Evolutionary conservation across 2,888 invertebrate genomes (phyloP), one percentile per base, ranked within the genome.

Genomic region (Polyommatus icarus): DNA sequence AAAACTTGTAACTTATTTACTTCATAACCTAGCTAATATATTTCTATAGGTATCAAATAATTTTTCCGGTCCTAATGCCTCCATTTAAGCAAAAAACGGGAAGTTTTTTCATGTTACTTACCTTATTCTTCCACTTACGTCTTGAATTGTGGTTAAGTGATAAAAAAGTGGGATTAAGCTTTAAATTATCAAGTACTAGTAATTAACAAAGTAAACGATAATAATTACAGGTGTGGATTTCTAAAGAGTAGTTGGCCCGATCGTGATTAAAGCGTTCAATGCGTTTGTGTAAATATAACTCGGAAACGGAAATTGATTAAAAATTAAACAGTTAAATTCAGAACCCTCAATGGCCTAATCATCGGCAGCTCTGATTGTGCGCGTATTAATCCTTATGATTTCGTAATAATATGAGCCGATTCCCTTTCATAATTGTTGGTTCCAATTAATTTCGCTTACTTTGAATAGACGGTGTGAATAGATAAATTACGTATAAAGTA

Each of bases 221-320:
- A 75, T 50, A 50, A 75, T 50, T 50, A 75, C 73, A 73, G 46
- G 46, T 73, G 46, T 20, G 54, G 29, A 6, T 54, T 50, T 54
- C 29, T 50, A 75, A 75, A 75, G 75, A 75, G 54, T 29, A 29
- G 29, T 29, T 24, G 46, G 46, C 20, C 54, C 50, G 5, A 50
- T 50, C 7, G 24, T 75, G 75, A 75, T 75, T 50, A 75, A 75
- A 75, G 29, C 75, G 50, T 75, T 75, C 50, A 75, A 50, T 54
- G 50, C 75, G 75, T 75, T 54, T 75, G 75, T 73, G 72, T 75
- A 54, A 75, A 75, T 54, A 75, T 54, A 50, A 75, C 46, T 54
- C 29, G 75, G 54, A 75, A 75, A 75, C 75, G 75, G 75, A 75
- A 75, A 75, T 75, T 75, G 75, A 75, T 75, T 75, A 54, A 75